Percentiles rank a stretch among this genome's conserved stretches.
Conservation (phyloP, 2,797 vertebrate species). For the Fistularia tabacaria region DNA sequence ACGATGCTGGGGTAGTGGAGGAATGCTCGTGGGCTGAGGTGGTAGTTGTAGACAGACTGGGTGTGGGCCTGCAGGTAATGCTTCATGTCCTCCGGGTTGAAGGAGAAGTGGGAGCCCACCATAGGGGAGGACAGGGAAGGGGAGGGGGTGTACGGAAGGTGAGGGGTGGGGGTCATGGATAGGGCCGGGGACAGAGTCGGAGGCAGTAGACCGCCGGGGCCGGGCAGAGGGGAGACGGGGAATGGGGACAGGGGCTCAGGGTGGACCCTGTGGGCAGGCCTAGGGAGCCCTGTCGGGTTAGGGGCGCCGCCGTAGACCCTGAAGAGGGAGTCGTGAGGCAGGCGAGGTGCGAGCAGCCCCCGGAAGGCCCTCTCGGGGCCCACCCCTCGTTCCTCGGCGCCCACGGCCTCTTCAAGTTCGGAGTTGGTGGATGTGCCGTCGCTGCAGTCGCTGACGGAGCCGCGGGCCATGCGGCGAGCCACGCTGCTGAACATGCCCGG, state of each 20-base stretch:
- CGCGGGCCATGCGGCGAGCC: slow-evolving; percentile 83
- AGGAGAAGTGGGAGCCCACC: slow-evolving; percentile 89
- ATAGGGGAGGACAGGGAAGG: slow-evolving; percentile 87
- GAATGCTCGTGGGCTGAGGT: slow-evolving; percentile 91
- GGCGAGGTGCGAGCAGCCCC: slow-evolving; percentile 73
- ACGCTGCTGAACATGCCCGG: slow-evolving; percentile 82
- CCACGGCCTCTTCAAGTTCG: slow-evolving; percentile 82
- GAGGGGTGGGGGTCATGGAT: slow-evolving; percentile 85
- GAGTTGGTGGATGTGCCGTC: slow-evolving; percentile 88
- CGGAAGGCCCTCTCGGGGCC: slow-evolving; percentile 64
- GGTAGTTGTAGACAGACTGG: slow-evolving; percentile 93
- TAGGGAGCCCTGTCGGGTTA: slow-evolving; percentile 63
- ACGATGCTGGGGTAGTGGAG: slow-evolving; percentile 90
- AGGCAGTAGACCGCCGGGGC: slow-evolving; percentile 73
- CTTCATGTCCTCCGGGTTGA: slow-evolving; percentile 94
- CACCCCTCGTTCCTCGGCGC: slow-evolving; percentile 60
- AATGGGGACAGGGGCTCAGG: slow-evolving; percentile 78
- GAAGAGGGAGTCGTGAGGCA: slow-evolving; percentile 84
- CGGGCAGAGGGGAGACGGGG: slow-evolving; percentile 78
- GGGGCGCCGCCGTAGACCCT: slow-evolving; percentile 76
- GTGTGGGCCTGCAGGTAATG: slow-evolving; percentile 92
- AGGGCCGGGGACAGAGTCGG: slow-evolving; percentile 85
- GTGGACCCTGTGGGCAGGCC: slow-evolving; percentile 69
- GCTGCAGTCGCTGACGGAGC: slow-evolving; percentile 90
- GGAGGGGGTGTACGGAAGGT: slow-evolving; percentile 86